A percentile compares a stretch with the other conserved stretches of the same genome.
Conservation (phyloP, 1,140 invertebrate genomes). For the Lerema accius region DNA sequence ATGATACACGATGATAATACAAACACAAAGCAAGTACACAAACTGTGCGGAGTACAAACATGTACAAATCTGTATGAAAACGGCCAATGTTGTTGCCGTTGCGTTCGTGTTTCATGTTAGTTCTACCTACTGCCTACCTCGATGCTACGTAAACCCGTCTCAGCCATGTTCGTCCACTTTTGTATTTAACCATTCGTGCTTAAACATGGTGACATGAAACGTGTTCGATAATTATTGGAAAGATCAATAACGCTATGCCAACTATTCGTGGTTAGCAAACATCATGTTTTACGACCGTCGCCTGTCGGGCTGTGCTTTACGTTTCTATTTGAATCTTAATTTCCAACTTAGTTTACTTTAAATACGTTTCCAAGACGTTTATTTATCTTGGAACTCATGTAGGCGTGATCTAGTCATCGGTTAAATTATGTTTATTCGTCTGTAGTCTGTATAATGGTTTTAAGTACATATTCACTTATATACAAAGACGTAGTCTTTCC, state of each 20-base stretch:
- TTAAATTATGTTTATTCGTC: conserved; percentile 17
- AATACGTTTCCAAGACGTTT: conserved; percentile 50
- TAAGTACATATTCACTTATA: too few relatives aligned
- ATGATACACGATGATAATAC: too few relatives aligned
- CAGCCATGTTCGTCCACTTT: conserved; percentile 69
- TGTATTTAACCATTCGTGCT: conserved; percentile 71
- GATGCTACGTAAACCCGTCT: conserved; percentile 71
- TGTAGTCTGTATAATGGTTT: too few relatives aligned
- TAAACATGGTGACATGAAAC: conserved; percentile 80
- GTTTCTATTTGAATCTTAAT: conserved; percentile 80
- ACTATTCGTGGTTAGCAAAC: conserved; percentile 77
- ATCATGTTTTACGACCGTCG: conserved; percentile 71
- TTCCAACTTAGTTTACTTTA: conserved; percentile 68
- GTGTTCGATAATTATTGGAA: conserved; percentile 82
- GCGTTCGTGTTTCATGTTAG: conserved; percentile 62
- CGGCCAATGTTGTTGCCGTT: conserved; percentile 45
- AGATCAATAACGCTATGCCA: conserved; percentile 77
- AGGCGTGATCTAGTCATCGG: conserved; percentile 28
- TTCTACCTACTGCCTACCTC: conserved; percentile 72
- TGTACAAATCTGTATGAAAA: conserved; percentile 11
- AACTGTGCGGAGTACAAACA: conserved; percentile 21
- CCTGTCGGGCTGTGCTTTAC: conserved; percentile 52
- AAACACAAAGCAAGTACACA: conserved; percentile 12
- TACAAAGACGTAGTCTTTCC: too few relatives aligned
- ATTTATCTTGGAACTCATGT: conserved; percentile 45